Evolutionary conservation across 2,888 invertebrate genomes (phyloP).

Genomic region (Himalopsyche anomala): DNA sequence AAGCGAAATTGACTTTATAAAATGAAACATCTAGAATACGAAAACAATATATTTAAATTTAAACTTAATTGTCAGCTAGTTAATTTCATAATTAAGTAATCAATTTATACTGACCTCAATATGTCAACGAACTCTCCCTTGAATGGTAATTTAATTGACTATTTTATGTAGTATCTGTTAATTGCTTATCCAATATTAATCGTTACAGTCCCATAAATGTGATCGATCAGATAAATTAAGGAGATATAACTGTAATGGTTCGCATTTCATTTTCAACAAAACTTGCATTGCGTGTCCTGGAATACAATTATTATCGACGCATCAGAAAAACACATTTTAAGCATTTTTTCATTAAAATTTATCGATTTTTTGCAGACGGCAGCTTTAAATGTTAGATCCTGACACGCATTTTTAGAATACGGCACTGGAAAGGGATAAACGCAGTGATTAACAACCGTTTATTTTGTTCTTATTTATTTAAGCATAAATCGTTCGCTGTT

Average conservation of each 20-base stretch:
- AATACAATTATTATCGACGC: not conserved
- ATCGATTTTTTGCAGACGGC: not conserved
- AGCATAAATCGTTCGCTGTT: no score
- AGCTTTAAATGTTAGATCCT: not conserved
- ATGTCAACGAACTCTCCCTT: no score
- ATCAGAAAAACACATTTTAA: not conserved
- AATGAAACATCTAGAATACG: no score
- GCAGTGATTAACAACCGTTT: not conserved
- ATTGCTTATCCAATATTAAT: not conserved
- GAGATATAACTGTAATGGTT: not conserved
- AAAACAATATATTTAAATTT: no score
- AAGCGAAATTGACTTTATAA: no score
- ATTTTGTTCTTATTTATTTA: no score
- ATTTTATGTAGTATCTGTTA: not conserved
- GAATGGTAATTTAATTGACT: no score
- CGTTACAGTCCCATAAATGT: not conserved
- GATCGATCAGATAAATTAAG: not conserved
- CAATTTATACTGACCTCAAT: no score
- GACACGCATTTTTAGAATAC: not conserved
- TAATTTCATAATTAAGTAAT: no score
- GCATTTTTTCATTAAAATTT: slow-evolving; percentile 12
- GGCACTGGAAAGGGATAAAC: not conserved
- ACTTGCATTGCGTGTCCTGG: not conserved
- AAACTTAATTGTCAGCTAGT: no score
- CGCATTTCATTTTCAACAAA: not conserved